phyloP scores from a whole-genome alignment of 2,113 vertebrate species.

The Lampris megalopsis region DNA sequence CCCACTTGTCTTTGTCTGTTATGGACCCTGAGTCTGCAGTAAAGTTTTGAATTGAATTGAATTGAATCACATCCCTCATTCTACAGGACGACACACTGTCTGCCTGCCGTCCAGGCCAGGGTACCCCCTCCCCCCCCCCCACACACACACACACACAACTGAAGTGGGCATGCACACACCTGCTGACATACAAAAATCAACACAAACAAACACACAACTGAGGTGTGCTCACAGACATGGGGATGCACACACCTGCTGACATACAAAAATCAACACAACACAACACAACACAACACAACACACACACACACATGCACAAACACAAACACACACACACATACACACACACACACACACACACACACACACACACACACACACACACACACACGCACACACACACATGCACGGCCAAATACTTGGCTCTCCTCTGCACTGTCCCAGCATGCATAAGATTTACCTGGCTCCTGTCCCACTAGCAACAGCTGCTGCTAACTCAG shows the following conservation, averaged over 20 bases:
- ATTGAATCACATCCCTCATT: constrained; percentile 18
- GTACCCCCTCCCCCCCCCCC: constrained; percentile 43
- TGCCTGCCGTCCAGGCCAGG: constrained; percentile 40
- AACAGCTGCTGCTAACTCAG: constrained; percentile 73
- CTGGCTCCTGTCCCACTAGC: constrained; percentile 65
- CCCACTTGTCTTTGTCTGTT: too few relatives aligned
- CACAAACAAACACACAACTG: neutral
- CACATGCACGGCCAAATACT: constrained; percentile 51
- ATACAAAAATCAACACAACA: neutral
- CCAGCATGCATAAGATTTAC: constrained; percentile 68
- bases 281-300: too few relatives aligned
- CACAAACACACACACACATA: neutral
- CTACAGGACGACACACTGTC: constrained; percentile 43
- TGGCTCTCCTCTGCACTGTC: constrained; percentile 57
- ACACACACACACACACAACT: neutral
- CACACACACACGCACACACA: constrained; percentile 31
- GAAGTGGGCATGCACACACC: constrained; percentile 43
- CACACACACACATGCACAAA: constrained; percentile 1
- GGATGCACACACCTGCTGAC: constrained; percentile 47
- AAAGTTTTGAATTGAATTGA: too few relatives aligned
- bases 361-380: neutral
- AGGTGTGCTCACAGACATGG: neutral
- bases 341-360: constrained; percentile 7
- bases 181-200: constrained; percentile 16
- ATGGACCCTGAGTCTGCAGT: too few relatives aligned